Base-by-base conservation (phyloP, 2,797 vertebrate species). In the Tolypeutes matacus region DNA sequence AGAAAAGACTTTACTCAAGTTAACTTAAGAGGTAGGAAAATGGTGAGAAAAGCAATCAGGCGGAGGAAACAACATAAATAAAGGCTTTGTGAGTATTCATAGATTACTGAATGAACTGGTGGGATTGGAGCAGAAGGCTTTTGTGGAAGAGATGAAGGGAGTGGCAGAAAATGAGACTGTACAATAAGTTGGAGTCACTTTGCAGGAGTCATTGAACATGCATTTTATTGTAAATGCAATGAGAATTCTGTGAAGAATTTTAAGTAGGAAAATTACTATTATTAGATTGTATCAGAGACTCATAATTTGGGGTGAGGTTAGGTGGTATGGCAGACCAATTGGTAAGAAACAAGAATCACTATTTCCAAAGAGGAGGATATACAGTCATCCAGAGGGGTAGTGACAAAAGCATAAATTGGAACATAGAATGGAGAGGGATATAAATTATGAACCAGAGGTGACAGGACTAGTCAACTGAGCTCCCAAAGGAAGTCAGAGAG, bases 241-340 rank as follows among this genome's bases (percentile, higher is more conserved):
- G 65, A 69, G 36, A 96, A 85, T 36, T 70, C 87, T 56, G 6
- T 18, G 36, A 78, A 89, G 73, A 78, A 75, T 86, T 86, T 77
- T 31, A 83, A 95, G 34, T 23, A 29, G 39, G 49, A 64, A 87
- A 84, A 76, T 65, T 62, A 67, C 34, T 88, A 70, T 31, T 64
- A 76, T 56, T 21, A 84, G n/a, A 25, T 60, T 82, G 10, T 25
- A 51, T 75, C 67, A 29, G 21, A 94, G 89, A 77, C 5, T 42
- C 29, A 34, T 39, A 84, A n/a, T 53, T 69, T 93, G 31, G 18
- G 25, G 18, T 25, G 25, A 85, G 53, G 51, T 29, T n/a, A 76
- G 51, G 49, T 36, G 89, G 25, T 46, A 9, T 76, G 29, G 31
- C 6, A 42, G 58, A 17, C 77, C 65, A 25, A 51, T 65, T 73